Evolutionary conservation across 2,113 vertebrate species (phyloP), one percentile per base, ranked within the genome.

Genomic region (Entomyzon cyanotis): DNA sequence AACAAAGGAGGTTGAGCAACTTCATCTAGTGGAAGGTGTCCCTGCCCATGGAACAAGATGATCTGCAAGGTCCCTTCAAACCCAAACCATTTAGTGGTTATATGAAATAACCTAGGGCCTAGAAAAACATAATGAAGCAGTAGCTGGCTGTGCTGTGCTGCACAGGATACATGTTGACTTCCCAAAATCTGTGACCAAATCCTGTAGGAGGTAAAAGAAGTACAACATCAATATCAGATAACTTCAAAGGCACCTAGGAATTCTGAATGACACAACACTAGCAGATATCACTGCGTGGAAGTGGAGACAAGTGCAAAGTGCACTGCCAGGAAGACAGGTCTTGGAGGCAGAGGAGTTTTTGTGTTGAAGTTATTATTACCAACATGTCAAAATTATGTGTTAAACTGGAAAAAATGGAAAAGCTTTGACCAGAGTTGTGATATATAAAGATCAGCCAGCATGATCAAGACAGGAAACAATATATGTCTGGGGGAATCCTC

Each of bases 261-360:
- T 83, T 94, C 82, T 88, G 63, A 62, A 69, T 69, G 62, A 65
- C 63, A 25, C 0, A 2, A 41, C 8, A 2, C 12, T 37, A 65
- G 70, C 49, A 65, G 70, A 24, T 90, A 58, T 4, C 7, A 2
- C 31, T 37, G 2, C 0, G 0, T 41, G 75, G 69, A 71, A 55
- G n/a, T 23, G 53, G 83, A 82, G 69, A 22, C 8, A 35, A 67
- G 46, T 39, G n/a, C 33, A 30, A 76, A 79, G 11, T 8, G 35
- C 30, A 69, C 2, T 65, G 30, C 60, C 42, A 53, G 47, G 37
- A 46, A 58, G 50, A 50, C 42, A 81, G 59, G 37, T 39, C 64
- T 75, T 39, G 39, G 35, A 67, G 23, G 25, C 30, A 79, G 47
- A 79, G 42, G 52, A 55, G 35, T 8, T 84, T 86, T 52, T 56